Evolutionary conservation across 2,888 invertebrate genomes (phyloP), one percentile per base, ranked within the genome.

Genomic region (Heliconius ismenius): DNA sequence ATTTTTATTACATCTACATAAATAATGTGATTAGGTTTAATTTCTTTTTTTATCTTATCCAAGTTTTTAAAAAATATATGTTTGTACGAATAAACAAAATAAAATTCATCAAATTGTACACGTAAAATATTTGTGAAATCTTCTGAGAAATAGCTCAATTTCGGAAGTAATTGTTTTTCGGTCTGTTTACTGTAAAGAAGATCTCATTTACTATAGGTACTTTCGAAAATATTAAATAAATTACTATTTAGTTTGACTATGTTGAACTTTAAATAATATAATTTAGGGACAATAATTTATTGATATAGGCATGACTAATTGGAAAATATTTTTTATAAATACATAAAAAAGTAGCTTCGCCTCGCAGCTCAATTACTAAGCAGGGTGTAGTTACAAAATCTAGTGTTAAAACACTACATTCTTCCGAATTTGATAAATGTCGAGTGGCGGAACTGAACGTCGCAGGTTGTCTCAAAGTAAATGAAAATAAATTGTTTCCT

Each of bases 171-270:
- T 70, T 70, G 58, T 58, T 70, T 58, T 32, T 58, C 58, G 70
- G 36, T 70, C 70, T 70, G 70, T 70, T 70, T 70, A 58, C 28
- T 70, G 24, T 39, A 39, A 32, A 32, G 70, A 32, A 70, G 13
- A 28, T 32, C 49, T 69, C 54, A n/a, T 70, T 58, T 15, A 32
- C 32, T 58, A 58, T 18, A 7, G 32, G 7, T 32, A 70, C 54
- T 70, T 70, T 70, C 54, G 32, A 70, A 58, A 36, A 6, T 39
- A 54, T 58, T 1, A 32, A 70, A 70, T 70, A 15, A 32, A 70
- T 54, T 58, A 36, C 24, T 58, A 9, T 58, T 32, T 15, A 32
- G 15, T 32, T 69, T 7, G 58, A 24, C 67, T 39, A 18, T n/a
- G 13, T n/a, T 15, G n/a, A 36, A 39, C 11, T 39, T 39, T 7